Evolutionary conservation across 2,888 invertebrate genomes (phyloP).

Genomic region (Platycheirus albimanus): DNA sequence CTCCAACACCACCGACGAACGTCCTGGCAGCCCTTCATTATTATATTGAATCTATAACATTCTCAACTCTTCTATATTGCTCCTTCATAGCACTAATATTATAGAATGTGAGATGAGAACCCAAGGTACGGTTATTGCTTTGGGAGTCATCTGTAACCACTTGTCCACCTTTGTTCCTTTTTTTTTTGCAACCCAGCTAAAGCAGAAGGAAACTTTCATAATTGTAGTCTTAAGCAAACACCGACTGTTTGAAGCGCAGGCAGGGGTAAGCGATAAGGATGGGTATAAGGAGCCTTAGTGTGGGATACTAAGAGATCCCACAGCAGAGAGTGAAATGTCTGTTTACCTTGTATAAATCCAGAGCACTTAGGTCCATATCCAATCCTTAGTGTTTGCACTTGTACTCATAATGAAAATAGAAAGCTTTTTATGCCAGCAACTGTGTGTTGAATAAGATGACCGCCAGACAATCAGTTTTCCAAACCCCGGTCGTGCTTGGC

Average conservation of each 20-base stretch:
- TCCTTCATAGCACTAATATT: constrained; percentile 17
- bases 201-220: constrained; percentile 72
- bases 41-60: constrained; percentile 56
- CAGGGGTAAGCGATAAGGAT: not conserved
- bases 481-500: not conserved
- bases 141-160: constrained; percentile 72
- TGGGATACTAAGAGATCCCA: constrained; percentile 52
- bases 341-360: constrained; percentile 76
- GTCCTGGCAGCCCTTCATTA: constrained; percentile 25
- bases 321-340: constrained; percentile 73
- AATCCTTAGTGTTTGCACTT: constrained; percentile 76
- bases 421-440: constrained; percentile 75
- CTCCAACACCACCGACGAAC: not conserved
- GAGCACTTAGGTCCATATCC: constrained; percentile 75
- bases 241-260: constrained; percentile 42
- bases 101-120: constrained; percentile 44
- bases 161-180: constrained; percentile 66
- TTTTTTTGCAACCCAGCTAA: constrained; percentile 17
- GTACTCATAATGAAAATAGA: constrained; percentile 77
- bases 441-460: constrained; percentile 73
- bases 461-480: constrained; percentile 71
- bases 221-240: constrained; percentile 74
- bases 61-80: constrained; percentile 50
- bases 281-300: not conserved
- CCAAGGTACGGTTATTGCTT: constrained; percentile 70